Conservation (phyloP, 2,888 invertebrate genomes). For the Cataglyphis altisquamis region DNA sequence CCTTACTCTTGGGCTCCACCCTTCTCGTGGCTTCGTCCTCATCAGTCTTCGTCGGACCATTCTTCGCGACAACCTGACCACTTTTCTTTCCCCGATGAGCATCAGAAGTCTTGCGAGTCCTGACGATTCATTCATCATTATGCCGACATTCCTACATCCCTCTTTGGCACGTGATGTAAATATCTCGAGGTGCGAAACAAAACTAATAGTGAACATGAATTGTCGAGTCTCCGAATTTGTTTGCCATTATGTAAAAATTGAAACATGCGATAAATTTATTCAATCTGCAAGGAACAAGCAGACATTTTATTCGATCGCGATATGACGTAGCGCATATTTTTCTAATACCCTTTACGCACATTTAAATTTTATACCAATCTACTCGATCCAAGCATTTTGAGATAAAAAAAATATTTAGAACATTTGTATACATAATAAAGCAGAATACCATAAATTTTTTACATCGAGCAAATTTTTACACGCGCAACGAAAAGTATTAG, state of each 20-base stretch:
- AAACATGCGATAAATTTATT: background rate
- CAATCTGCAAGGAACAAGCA: background rate
- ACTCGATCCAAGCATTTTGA: background rate
- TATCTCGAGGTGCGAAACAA: constrained; percentile 27
- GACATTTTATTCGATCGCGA: background rate
- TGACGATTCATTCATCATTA: constrained; percentile 56
- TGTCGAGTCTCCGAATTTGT: background rate
- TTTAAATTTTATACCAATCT: background rate
- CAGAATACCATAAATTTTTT: background rate
- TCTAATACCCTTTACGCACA: background rate
- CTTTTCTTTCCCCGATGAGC: constrained; percentile 63
- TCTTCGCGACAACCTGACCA: constrained; percentile 68
- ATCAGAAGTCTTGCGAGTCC: constrained; percentile 46
- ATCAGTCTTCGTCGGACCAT: constrained; percentile 73
- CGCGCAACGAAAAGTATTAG: constrained; percentile 2
- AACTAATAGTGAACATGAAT: constrained; percentile 18
- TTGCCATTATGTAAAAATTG: background rate
- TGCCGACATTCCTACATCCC: constrained; percentile 35
- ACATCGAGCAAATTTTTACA: constrained; percentile 7
- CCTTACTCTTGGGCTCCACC: constrained; percentile 22
- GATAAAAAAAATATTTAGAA: background rate
- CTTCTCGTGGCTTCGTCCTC: constrained; percentile 54
- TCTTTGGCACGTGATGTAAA: constrained; percentile 26
- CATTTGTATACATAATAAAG: background rate
- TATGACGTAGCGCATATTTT: background rate